Conservation (phyloP, 2,888 invertebrate species). For the Masnerella sp. region DNA sequence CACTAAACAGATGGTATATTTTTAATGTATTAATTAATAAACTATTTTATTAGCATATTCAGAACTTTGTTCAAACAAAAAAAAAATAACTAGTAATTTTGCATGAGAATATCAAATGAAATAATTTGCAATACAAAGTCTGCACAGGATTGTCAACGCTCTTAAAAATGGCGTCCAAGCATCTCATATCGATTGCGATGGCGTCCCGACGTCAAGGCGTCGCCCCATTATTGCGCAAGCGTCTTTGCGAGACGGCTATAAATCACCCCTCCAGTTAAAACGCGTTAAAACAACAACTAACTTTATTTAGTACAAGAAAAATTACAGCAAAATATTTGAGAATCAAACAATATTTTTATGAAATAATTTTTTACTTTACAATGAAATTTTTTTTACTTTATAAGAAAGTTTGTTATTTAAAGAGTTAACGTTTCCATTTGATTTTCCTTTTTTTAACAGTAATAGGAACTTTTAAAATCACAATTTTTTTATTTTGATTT, state of each 20-base stretch:
- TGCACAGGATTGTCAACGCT: constrained; percentile 18
- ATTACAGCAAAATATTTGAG: background rate
- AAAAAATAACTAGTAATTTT: background rate
- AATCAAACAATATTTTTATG: too few species aligned
- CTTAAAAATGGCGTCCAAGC: constrained; percentile 70
- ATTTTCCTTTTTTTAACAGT: too few species aligned
- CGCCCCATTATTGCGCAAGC: constrained; percentile 66
- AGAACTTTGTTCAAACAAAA: too few species aligned
- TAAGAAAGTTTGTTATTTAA: too few species aligned
- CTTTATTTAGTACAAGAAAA: background rate
- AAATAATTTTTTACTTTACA: too few species aligned
- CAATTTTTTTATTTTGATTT: too few species aligned
- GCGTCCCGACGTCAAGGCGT: constrained; percentile 69
- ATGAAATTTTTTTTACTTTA: too few species aligned
- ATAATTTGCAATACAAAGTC: background rate
- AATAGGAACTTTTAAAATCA: too few species aligned
- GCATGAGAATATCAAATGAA: background rate
- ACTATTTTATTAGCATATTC: too few species aligned
- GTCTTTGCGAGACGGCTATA: constrained; percentile 38
- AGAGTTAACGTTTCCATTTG: too few species aligned
- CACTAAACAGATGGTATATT: too few species aligned
- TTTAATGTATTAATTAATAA: too few species aligned
- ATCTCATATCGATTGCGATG: constrained; percentile 74
- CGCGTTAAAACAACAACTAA: background rate
- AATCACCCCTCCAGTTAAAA: background rate